Conservation (phyloP, 2,113 vertebrate genomes). For the Neodontobutis hainanensis region DNA sequence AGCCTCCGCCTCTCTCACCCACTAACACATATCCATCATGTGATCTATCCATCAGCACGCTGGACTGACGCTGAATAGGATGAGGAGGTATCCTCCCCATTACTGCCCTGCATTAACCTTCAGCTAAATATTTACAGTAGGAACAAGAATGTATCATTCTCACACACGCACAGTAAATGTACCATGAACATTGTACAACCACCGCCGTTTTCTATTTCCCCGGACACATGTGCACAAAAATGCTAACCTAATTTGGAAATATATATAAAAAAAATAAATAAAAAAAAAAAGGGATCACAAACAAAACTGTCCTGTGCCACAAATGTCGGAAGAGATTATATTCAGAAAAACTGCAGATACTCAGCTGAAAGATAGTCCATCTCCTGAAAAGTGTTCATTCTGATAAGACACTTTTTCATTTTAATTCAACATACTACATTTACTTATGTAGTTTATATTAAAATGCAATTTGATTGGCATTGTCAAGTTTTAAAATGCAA, state of each 20-base stretch:
- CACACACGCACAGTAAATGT: conserved; percentile 19
- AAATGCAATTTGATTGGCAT: too few species aligned
- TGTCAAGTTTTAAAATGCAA: too few species aligned
- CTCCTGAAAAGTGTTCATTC: too few species aligned
- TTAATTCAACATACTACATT: too few species aligned
- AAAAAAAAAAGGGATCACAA: conserved; percentile 9
- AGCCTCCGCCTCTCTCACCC: conserved; percentile 52
- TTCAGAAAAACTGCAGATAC: not conserved
- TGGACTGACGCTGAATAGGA: conserved; percentile 51
- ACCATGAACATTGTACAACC: conserved; percentile 16
- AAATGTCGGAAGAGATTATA: conserved; percentile 15
- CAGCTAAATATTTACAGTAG: conserved; percentile 77
- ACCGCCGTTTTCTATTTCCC: conserved; percentile 26
- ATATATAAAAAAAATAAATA: conserved; percentile 7
- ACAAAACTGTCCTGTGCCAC: conserved; percentile 17
- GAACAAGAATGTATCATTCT: conserved; percentile 37
- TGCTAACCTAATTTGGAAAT: conserved; percentile 21
- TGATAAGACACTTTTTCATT: too few species aligned
- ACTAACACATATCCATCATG: conserved; percentile 66
- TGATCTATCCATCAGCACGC: conserved; percentile 66
- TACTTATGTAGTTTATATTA: too few species aligned
- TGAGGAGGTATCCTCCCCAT: conserved; percentile 55
- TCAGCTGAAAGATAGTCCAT: not conserved
- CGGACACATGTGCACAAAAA: conserved; percentile 32
- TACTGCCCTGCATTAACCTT: conserved; percentile 74